These are phyloP conservation scores for Ahaetulla prasina DNA, from an alignment of 2,113 vertebrate species.

Conservation along the genomic window DNA sequence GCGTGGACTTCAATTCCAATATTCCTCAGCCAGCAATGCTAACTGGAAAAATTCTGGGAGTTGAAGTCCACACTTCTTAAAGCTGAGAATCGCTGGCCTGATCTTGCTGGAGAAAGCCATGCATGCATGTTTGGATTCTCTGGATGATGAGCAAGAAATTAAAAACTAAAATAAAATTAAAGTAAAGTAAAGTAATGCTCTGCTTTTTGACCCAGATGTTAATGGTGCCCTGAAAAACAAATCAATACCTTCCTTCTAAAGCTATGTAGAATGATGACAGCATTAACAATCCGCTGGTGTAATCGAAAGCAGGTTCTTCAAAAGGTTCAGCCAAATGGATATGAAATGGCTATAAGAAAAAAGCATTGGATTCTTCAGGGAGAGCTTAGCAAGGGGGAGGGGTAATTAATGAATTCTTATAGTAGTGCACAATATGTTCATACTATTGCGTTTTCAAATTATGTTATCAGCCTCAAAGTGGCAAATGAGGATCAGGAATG, in stretches of 20 bases:
- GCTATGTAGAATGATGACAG: background rate
- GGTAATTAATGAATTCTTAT: background rate
- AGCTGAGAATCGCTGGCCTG: background rate
- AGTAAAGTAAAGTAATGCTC: background rate
- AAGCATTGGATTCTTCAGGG: background rate
- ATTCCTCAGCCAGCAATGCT: background rate
- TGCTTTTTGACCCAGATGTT: background rate
- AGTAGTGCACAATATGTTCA: background rate
- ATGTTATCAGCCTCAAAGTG: background rate
- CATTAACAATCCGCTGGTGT: background rate
- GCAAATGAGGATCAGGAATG: background rate
- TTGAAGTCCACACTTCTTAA: background rate
- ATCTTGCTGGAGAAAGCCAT: background rate
- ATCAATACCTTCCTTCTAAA: background rate
- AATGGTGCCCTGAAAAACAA: background rate
- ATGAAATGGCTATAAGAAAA: background rate
- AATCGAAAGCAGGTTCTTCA: background rate
- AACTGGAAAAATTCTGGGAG: background rate
- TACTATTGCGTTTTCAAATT: background rate
- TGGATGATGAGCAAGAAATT: background rate
- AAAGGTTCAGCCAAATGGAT: background rate
- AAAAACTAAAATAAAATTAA: background rate
- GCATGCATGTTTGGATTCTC: background rate
- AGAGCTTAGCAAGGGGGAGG: background rate
- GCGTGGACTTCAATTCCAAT: background rate